A percentile compares a stretch with the other conserved stretches of the same genome.
Evolutionary conservation across 2,888 invertebrate species (phyloP).

Genomic region (Cremastobaeus sp.): DNA sequence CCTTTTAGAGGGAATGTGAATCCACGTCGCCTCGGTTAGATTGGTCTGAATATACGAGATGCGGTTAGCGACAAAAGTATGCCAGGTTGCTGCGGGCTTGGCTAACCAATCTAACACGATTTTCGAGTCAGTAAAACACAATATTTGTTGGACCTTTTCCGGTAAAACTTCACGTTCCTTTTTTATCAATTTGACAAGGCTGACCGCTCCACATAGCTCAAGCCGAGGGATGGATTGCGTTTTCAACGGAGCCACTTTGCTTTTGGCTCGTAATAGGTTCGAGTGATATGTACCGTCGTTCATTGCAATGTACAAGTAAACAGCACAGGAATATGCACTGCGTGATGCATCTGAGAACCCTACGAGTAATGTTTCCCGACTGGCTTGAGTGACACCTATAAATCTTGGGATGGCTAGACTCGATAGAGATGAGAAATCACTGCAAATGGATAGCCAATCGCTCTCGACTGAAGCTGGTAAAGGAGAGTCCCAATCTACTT

Average conservation of each 20-base stretch:
- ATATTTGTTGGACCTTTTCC: not conserved
- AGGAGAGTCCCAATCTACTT: not conserved
- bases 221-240: conserved; percentile 1
- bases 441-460: not conserved
- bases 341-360: not conserved
- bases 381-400: not conserved
- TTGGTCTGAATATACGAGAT: not conserved
- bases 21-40: not conserved
- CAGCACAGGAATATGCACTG: not conserved
- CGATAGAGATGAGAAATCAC: not conserved
- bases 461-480: not conserved
- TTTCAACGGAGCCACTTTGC: not conserved
- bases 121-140: not conserved
- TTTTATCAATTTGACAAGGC: not conserved
- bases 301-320: not conserved
- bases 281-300: not conserved
- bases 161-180: not conserved
- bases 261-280: not conserved
- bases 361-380: not conserved
- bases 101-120: not conserved
- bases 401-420: not conserved
- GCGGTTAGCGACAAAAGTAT: too few species aligned
- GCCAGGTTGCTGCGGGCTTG: not conserved
- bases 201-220: not conserved
- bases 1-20: not conserved